Base-by-base conservation (phyloP, 2,113 vertebrate species). In the Pelecanoides urinatrix region DNA sequence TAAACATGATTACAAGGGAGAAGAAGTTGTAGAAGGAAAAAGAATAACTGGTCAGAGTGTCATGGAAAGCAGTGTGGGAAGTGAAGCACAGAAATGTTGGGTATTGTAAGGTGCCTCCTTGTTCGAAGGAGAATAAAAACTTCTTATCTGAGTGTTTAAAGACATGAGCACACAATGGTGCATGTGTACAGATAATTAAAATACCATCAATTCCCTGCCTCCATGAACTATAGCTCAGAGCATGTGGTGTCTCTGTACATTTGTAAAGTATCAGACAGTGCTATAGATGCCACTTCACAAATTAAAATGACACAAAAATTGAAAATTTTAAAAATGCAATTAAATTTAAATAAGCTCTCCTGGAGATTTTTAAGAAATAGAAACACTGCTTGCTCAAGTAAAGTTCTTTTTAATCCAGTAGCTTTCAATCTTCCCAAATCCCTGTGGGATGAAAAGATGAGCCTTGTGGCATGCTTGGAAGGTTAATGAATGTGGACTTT, bases 391-490 rank as follows among this genome's bases (percentile, higher is more conserved):
- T 94, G 73, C 44, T 94, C 49, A 87, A 94, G 62, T 82, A 82
- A 92, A 95, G 82, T 94, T 95, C 53, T 26, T 85, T 95, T 94
- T 94, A 94, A 94, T 78, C 80, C 76, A 79, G 49, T 56, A 75
- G 76, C 36, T 86, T 97, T 97, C 91, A 92, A 70, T 94, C 80
- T 92, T 87, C 58, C 58, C 61, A 89, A 4, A 92, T 96, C 92
- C 89, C 94, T 62, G 19, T 85, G 77, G 92, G 65, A 84, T 92
- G 88, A 94, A 90, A 92, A 87, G 94, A 97, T 92, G 90, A 94
- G 73, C 56, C 65, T 83, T 86, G 66, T 84, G 86, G 44, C 62
- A 42, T 91, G 75, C 90, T 90, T 79, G 78, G 90, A 94, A 92
- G 82, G 84, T 81, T 93, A 94, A 81, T 94, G 75, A 95, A 75